A percentile compares a stretch with the other conserved stretches of the same genome.
Evolutionary conservation across 2,113 vertebrate genomes (phyloP).

Genomic region (Corapipo altera): DNA sequence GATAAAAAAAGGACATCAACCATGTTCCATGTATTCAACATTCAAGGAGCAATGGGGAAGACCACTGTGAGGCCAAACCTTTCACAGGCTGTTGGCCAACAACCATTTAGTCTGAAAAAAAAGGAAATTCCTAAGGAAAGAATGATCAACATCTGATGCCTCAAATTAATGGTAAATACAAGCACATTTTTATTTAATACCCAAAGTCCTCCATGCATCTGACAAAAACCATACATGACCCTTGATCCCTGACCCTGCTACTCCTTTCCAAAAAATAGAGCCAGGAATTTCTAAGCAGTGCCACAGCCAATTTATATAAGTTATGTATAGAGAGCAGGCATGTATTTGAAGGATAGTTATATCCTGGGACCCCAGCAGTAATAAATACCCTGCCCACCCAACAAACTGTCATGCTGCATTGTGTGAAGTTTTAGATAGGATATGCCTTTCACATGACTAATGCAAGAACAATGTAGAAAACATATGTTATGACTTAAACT

Average conservation of each 20-base stretch:
- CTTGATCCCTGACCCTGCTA: background rate
- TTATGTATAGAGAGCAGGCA: background rate
- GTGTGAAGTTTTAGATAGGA: slow-evolving; percentile 21
- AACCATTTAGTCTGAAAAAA: background rate
- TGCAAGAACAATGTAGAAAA: slow-evolving; percentile 39
- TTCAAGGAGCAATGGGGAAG: background rate
- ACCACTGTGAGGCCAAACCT: background rate
- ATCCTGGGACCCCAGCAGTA: background rate
- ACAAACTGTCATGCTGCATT: slow-evolving; percentile 30
- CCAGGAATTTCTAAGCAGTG: background rate
- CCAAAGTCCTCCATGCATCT: background rate
- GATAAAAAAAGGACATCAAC: background rate
- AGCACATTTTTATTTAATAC: background rate
- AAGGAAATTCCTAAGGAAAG: background rate
- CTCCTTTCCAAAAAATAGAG: background rate
- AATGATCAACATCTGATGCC: background rate
- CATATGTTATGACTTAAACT: slow-evolving; percentile 51
- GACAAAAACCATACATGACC: background rate
- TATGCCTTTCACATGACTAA: slow-evolving; percentile 52
- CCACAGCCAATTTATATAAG: background rate
- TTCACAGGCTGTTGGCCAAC: background rate
- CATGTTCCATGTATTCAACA: background rate
- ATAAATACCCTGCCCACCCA: slow-evolving; percentile 45
- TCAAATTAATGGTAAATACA: background rate
- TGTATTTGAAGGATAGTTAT: background rate